These are phyloP conservation scores for Drosophila fungiperda DNA, from an alignment of 2,888 invertebrate species.

Conservation along the genomic window DNA sequence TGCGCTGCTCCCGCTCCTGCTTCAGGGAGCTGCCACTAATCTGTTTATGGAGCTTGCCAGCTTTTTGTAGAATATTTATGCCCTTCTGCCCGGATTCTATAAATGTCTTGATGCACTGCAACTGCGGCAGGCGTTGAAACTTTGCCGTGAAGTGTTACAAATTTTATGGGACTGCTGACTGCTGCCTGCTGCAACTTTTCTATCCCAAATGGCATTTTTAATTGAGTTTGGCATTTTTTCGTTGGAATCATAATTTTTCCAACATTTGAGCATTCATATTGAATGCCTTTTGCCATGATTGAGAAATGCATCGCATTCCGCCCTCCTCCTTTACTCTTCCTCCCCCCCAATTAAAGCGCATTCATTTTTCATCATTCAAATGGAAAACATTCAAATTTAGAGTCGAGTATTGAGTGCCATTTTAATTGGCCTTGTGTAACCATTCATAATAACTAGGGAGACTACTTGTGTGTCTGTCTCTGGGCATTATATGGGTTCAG, in stretches of 20 bases:
- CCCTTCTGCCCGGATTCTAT: constrained; percentile 61
- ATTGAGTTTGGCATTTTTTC: constrained; percentile 68
- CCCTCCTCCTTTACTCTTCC: background rate
- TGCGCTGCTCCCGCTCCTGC: background rate
- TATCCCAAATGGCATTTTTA: constrained; percentile 50
- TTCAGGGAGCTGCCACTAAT: constrained; percentile 53
- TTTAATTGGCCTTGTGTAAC: constrained; percentile 33
- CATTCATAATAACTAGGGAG: constrained; percentile 34
- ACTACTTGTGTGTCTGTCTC: background rate
- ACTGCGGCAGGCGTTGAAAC: constrained; percentile 29
- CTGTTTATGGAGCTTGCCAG: constrained; percentile 70
- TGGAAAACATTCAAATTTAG: constrained; percentile 47
- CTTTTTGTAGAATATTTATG: constrained; percentile 61
- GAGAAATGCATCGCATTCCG: constrained; percentile 46
- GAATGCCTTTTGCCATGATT: constrained; percentile 64
- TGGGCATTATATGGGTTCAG: constrained; percentile 15
- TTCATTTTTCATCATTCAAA: constrained; percentile 70
- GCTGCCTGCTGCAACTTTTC: constrained; percentile 2
- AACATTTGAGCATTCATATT: constrained; percentile 55
- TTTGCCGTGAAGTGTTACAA: constrained; percentile 69
- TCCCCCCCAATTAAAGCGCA: constrained; percentile 40
- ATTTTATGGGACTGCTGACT: constrained; percentile 54
- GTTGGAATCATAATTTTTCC: constrained; percentile 63
- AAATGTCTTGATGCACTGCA: constrained; percentile 57
- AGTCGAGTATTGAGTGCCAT: constrained; percentile 22